These are phyloP conservation scores for Drosophila setosimentum DNA, from an alignment of 2,888 invertebrate species.

Conservation along the genomic window DNA sequence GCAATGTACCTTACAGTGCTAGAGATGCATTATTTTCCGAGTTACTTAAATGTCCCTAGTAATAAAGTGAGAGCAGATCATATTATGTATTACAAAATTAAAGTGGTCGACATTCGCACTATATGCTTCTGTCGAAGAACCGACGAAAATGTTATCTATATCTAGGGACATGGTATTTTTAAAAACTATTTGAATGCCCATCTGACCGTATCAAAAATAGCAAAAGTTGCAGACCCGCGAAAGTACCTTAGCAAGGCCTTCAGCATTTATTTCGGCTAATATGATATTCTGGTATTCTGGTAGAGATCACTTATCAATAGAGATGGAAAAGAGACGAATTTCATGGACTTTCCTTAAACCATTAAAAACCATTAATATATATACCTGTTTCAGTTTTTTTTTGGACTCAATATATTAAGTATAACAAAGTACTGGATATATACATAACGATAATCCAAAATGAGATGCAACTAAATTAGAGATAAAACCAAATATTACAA, in stretches of 20 bases:
- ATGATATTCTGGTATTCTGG: too few relatives aligned
- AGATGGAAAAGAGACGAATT: too few relatives aligned
- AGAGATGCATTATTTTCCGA: neutral
- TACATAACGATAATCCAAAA: too few relatives aligned
- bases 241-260: too few relatives aligned
- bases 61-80: neutral
- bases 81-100: neutral
- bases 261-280: too few relatives aligned
- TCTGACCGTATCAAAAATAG: neutral
- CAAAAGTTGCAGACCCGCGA: neutral
- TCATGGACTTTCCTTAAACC: too few relatives aligned
- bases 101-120: neutral
- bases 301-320: too few relatives aligned
- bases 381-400: too few relatives aligned
- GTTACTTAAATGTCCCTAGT: neutral
- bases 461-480: too few relatives aligned
- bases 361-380: too few relatives aligned
- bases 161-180: neutral
- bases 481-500: neutral
- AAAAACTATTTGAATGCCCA: neutral
- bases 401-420: too few relatives aligned
- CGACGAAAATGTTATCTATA: neutral
- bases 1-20: neutral
- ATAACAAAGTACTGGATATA: too few relatives aligned
- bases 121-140: neutral